Evolutionary conservation across 2,888 invertebrate species (phyloP).

Genomic region (Dryadula phaetusa): DNA sequence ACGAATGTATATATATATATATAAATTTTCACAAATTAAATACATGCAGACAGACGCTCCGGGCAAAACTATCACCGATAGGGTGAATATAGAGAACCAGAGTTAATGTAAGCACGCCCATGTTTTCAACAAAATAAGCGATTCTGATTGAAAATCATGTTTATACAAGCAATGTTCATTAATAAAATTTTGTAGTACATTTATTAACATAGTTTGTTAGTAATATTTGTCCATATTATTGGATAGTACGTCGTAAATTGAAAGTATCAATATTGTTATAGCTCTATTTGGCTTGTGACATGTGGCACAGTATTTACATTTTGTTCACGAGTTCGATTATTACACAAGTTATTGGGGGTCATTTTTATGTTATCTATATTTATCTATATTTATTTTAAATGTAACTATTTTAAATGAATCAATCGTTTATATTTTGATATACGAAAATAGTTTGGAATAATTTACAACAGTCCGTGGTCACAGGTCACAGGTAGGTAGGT

Average conservation of each 20-base stretch:
- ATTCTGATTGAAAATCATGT: conserved; percentile 39
- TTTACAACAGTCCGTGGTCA: too few relatives aligned
- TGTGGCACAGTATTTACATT: background rate
- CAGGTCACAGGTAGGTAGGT: too few relatives aligned
- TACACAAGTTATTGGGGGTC: too few relatives aligned
- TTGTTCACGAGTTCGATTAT: too few relatives aligned
- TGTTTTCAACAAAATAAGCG: conserved; percentile 39
- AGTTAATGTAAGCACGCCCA: conserved; percentile 34
- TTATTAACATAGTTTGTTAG: conserved; percentile 36
- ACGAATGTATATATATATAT: background rate
- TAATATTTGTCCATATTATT: conserved; percentile 37
- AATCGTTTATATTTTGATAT: too few relatives aligned
- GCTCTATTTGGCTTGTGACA: background rate
- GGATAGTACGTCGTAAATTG: conserved; percentile 15
- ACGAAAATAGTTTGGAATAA: too few relatives aligned
- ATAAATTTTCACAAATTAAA: conserved; percentile 27
- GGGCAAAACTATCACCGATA: conserved; percentile 10
- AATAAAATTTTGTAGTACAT: conserved; percentile 35
- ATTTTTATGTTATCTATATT: too few relatives aligned
- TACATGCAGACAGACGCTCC: background rate
- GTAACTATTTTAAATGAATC: too few relatives aligned
- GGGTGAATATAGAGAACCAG: conserved; percentile 17
- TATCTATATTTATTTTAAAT: too few relatives aligned
- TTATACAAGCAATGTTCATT: conserved; percentile 27
- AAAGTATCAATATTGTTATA: conserved; percentile 12